These are phyloP conservation scores for Emydoidea blandingii DNA, from an alignment of 2,797 vertebrate genomes.

Conservation along the genomic window DNA sequence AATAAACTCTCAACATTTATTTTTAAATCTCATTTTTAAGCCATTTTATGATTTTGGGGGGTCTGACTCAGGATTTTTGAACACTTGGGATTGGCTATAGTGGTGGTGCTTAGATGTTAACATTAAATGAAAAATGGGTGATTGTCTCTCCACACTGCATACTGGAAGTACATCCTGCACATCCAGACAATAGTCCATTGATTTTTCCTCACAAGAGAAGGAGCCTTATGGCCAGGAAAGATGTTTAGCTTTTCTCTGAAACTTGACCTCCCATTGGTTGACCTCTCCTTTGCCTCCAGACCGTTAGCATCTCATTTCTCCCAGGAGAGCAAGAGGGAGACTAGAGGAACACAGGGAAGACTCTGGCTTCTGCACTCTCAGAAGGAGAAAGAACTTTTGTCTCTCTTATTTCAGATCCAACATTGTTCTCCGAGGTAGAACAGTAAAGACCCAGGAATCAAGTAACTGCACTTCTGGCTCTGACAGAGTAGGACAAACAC, in stretches of 20 bases:
- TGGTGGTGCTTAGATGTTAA: not conserved
- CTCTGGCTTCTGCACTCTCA: not conserved
- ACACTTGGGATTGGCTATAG: accelerated
- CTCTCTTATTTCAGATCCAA: not conserved
- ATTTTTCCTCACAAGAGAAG: not conserved
- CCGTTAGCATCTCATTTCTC: not conserved
- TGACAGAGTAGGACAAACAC: not conserved
- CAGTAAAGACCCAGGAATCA: not conserved
- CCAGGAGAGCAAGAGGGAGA: not conserved
- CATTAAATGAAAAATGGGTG: not conserved
- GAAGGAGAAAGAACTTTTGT: not conserved
- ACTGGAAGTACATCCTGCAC: not conserved
- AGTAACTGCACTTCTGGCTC: not conserved
- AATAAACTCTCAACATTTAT: accelerated
- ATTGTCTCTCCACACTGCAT: not conserved
- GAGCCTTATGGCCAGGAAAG: not conserved
- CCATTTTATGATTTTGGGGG: not conserved
- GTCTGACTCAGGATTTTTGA: not conserved
- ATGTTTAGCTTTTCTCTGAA: not conserved
- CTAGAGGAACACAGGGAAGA: not conserved
- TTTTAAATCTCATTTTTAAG: not conserved
- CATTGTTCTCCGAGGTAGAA: not conserved
- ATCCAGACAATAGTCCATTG: not conserved
- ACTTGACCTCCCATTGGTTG: not conserved
- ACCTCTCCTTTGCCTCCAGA: not conserved